Base-by-base conservation (phyloP, 2,888 invertebrate species). In the Nowickia ferox region DNA sequence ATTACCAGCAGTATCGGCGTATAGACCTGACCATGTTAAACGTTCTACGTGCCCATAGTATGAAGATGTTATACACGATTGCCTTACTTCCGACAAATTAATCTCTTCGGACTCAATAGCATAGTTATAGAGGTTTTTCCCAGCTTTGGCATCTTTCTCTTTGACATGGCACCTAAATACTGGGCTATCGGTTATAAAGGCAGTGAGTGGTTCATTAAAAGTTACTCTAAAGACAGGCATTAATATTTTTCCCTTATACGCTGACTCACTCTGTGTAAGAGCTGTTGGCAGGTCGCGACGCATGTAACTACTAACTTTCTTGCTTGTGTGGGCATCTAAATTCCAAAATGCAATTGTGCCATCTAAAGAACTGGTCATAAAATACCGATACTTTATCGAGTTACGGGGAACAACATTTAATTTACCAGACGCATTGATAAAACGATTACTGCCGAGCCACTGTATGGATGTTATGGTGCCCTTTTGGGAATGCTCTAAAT, bases 261-360 rank as follows among this genome's bases (percentile, higher is more conserved):
- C 93, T 0, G 96, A 96, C 55, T 94, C 93, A 84, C 95, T 95
- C 22, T 94, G 93, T 0, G 93, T 90, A 57, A 96, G 90, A 0
- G 94, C 95, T 13, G 94, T 93, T 0, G 96, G 96, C 74, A 94
- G 93, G 74, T 89, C 87, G 4, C 88, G 87, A 42, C 76, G 65
- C 22, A 79, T 53, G 0, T 81, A 75, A 15, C 75, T 69, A 0
- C 82, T 86, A 9, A 71, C 66, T 42, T 87, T 89, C 46, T 89
- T 89, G 57, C 87, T 78, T 3, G 46, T 38, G 4, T 87, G 85
- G 0, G 88, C 87, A 8, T 95, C 94, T 69, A 96, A 92, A 92
- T 96, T 95, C 96, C 96, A 97, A 89, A 96, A 94, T 55, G 95
- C 93, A 65, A 96, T 93, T 0, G 93, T 94, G 1, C 96, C 96